phyloP scores from a whole-genome alignment of 2,113 vertebrate genomes.

The Varanus komodoensis region DNA sequence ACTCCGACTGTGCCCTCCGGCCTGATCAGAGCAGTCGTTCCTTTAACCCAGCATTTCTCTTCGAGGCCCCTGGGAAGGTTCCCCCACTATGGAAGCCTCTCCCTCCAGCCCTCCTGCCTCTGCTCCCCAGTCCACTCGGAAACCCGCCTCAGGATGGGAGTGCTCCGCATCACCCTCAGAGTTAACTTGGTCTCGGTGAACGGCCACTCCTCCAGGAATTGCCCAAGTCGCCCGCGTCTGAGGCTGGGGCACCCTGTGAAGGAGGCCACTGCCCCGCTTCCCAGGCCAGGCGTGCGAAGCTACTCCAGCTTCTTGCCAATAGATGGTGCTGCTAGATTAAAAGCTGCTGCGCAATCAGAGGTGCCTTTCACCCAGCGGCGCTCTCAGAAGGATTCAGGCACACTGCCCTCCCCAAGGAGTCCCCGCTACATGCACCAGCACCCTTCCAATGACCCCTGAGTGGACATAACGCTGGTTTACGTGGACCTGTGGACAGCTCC shows the following conservation, averaged over 20 bases:
- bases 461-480: too few species aligned
- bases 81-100: too few species aligned
- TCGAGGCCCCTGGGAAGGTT: too few species aligned
- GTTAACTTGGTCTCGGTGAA: neutral
- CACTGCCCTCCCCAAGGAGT: too few species aligned
- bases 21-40: neutral
- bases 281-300: neutral
- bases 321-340: conserved; percentile 56
- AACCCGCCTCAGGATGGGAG: neutral
- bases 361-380: too few species aligned
- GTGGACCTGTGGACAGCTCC: too few species aligned
- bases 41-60: neutral
- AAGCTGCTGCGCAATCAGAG: neutral
- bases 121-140: too few species aligned
- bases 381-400: too few species aligned
- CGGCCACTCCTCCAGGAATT: neutral
- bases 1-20: neutral
- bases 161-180: neutral
- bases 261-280: neutral
- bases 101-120: too few species aligned
- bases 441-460: too few species aligned
- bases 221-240: neutral
- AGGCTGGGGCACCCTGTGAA: neutral
- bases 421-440: too few species aligned
- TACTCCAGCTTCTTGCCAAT: conserved; percentile 24